Evolutionary conservation across 2,797 vertebrate species (phyloP).

Genomic region (Acrossocheilus wenchowensis): DNA sequence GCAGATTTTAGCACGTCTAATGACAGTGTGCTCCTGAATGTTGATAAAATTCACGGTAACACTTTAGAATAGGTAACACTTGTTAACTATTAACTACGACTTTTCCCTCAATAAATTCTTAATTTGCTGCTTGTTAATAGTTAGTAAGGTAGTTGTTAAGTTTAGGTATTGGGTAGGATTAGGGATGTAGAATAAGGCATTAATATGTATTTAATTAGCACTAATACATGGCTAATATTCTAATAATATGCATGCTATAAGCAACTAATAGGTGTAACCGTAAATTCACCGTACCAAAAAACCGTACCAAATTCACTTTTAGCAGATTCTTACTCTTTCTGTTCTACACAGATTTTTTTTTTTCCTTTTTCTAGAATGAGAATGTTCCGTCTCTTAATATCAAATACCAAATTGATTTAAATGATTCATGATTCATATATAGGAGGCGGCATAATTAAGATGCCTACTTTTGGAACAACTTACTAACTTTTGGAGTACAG

Average conservation of each 20-base stretch:
- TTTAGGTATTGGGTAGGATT: too few species aligned
- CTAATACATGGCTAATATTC: too few species aligned
- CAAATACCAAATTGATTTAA: neutral
- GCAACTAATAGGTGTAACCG: too few species aligned
- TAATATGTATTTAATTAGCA: too few species aligned
- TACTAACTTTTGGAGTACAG: neutral
- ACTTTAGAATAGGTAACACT: too few species aligned
- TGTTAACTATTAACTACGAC: too few species aligned
- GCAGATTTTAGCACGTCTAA: neutral
- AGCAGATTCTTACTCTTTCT: neutral
- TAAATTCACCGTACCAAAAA: neutral
- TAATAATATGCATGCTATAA: too few species aligned
- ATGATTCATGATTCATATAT: neutral
- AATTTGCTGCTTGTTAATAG: too few species aligned
- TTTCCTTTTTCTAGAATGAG: neutral
- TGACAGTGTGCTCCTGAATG: neutral
- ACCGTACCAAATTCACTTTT: neutral
- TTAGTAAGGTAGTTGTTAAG: too few species aligned
- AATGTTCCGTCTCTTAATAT: neutral
- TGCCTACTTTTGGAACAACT: conserved; percentile 4
- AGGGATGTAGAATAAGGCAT: too few species aligned
- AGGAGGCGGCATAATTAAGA: neutral
- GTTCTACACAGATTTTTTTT: neutral
- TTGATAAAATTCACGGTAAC: neutral
- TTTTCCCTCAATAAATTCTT: too few species aligned